A percentile compares a stretch with the other conserved stretches of the same genome.
phyloP scores from a whole-genome alignment of 2,113 vertebrate species.

The Acanthisitta chloris region DNA sequence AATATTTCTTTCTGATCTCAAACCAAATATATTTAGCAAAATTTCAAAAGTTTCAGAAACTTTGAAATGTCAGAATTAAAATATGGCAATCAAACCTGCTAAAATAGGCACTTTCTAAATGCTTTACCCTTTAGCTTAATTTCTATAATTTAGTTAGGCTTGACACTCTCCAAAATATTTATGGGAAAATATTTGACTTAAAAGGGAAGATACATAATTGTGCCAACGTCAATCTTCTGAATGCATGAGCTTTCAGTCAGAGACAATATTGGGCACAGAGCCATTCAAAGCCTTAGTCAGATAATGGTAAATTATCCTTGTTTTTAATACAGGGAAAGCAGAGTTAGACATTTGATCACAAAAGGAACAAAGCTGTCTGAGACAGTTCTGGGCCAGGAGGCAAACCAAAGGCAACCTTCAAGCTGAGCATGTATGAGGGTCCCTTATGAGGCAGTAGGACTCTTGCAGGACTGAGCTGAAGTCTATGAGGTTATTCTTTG shows the following conservation, averaged over 20 bases:
- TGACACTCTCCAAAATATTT: background rate
- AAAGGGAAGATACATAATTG: background rate
- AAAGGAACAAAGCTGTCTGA: background rate
- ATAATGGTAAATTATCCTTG: background rate
- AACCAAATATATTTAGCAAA: background rate
- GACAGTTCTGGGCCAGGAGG: background rate
- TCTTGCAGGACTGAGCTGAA: background rate
- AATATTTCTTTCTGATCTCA: background rate
- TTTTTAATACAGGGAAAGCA: background rate
- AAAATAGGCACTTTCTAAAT: background rate
- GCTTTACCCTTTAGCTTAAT: background rate
- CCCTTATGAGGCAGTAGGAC: background rate
- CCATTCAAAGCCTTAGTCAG: background rate
- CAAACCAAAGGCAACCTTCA: background rate
- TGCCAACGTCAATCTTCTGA: conserved; percentile 1
- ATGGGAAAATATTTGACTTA: conserved; percentile 12
- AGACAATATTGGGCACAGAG: background rate
- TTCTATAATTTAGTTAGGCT: background rate
- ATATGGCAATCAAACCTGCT: background rate
- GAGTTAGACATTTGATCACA: background rate
- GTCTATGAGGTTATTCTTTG: background rate
- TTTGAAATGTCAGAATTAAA: background rate
- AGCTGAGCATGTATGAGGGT: background rate
- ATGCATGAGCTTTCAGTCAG: background rate
- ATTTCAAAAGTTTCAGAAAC: background rate